These are phyloP conservation scores for Siniperca undulata DNA, from an alignment of 2,797 vertebrate genomes.

Conservation along the genomic window DNA sequence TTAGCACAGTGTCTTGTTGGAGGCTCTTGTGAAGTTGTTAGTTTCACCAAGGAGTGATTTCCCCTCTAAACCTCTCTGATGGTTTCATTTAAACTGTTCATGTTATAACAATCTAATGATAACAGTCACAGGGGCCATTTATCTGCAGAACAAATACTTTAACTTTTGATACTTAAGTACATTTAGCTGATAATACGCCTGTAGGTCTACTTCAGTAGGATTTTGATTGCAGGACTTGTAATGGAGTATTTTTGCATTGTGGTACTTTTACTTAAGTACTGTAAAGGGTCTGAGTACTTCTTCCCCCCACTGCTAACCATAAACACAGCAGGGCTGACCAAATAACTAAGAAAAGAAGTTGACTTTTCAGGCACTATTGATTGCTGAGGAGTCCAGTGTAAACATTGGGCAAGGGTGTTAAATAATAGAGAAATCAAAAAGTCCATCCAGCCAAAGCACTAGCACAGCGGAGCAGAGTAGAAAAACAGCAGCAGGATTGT, in stretches of 20 bases:
- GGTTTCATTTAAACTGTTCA: no score
- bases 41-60: no score
- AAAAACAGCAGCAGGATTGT: neutral
- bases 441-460: neutral
- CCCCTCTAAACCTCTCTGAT: no score
- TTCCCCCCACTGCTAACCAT: no score
- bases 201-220: neutral
- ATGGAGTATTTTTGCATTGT: neutral
- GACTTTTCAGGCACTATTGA: neutral
- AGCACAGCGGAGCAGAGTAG: neutral
- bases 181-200: neutral
- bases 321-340: neutral
- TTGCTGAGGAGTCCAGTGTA: neutral
- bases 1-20: no score
- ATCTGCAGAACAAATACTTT: neutral
- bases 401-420: neutral
- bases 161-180: neutral
- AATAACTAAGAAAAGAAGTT: neutral
- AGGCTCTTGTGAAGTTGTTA: no score
- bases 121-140: neutral
- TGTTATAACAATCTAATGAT: neutral
- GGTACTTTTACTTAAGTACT: neutral
- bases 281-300: neutral
- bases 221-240: neutral
- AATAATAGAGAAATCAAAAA: neutral